Base-by-base conservation (phyloP, 2,113 vertebrate genomes). In the Nematolebias whitei region DNA sequence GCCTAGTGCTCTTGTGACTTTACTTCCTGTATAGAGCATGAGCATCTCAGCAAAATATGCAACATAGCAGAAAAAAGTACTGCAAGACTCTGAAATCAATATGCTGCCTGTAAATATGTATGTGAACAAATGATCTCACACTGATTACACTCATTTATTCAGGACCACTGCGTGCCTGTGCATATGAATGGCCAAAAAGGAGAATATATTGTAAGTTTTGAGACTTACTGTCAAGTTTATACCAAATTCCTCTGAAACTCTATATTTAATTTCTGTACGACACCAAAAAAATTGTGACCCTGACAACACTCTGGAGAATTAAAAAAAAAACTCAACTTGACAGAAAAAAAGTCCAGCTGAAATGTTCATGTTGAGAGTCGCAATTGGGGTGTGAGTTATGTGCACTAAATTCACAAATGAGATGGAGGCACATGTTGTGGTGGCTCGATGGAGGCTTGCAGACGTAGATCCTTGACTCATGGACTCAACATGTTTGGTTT, bases 401-500 rank as follows among this genome's bases (percentile, higher is more conserved):
- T 12, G 29, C 23, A 74, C n/a, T 41, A 35, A 48, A 60, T 56
- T 71, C 40, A 43, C 53, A 69, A 66, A 63, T 29, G 55, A 54
- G 47, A 35, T 40, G 15, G 50, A 62, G 26, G 50, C 41, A 15
- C 51, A 61, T 60, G 67, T 59, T 67, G 73, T 55, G 73, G n/a
- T n/a, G 74, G 76, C 69, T 49, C 53, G 39, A 80, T 55, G 40
- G 64, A 79, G 79, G 82, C 87, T 76, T 86, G 87, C 75, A 70
- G 73, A 68, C 75, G 80, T 79, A 85, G 80, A 85, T 87, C 85
- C 85, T 85, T 90, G 88, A 90, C 89, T 89, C 91, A 83, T 89
- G n/a, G n/a, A n/a, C n/a, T n/a, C n/a, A 90, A 90, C 86, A 90
- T 86, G 88, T 89, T 68, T 26, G 48, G 74, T 80, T 86, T 89